These are phyloP conservation scores for Coelogynopora nodosa DNA, from an alignment of 2,888 invertebrate species.

Conservation along the genomic window DNA sequence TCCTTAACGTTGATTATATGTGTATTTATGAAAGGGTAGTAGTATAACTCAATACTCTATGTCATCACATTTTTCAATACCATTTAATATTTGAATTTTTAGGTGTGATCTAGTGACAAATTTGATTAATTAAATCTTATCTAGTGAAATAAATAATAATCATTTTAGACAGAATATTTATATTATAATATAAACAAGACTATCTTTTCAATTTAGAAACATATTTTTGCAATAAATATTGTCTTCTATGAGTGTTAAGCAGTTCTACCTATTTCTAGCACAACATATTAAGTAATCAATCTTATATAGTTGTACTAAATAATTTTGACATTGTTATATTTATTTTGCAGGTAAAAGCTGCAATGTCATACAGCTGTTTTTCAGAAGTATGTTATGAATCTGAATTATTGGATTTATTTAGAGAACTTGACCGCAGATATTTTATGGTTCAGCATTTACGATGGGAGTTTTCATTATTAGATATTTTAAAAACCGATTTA, in stretches of 20 bases:
- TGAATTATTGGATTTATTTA: conserved; percentile 55
- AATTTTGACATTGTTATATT: not conserved
- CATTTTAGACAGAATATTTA: not conserved
- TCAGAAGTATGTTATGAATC: conserved; percentile 51
- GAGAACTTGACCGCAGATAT: conserved; percentile 59
- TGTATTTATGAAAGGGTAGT: too few relatives aligned
- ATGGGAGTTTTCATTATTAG: conserved; percentile 59
- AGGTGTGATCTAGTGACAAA: too few relatives aligned
- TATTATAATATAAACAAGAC: not conserved
- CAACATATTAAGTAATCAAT: not conserved
- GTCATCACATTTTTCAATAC: too few relatives aligned
- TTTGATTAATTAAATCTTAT: too few relatives aligned
- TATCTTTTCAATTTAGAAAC: not conserved
- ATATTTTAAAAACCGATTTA: conserved; percentile 52
- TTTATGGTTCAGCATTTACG: conserved; percentile 57
- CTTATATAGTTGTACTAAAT: too few relatives aligned
- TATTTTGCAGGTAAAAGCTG: conserved; percentile 52
- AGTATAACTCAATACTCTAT: too few relatives aligned
- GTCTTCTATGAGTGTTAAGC: too few relatives aligned
- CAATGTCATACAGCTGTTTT: conserved; percentile 56
- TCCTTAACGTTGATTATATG: too few relatives aligned
- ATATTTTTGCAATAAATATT: too few relatives aligned
- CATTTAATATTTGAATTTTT: too few relatives aligned
- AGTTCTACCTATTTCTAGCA: not conserved
- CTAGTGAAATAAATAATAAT: not conserved